Percentiles rank a stretch among this genome's conserved stretches.
Conservation (phyloP, 92 coral and sea anemone species). For the Porites rus region DNA sequence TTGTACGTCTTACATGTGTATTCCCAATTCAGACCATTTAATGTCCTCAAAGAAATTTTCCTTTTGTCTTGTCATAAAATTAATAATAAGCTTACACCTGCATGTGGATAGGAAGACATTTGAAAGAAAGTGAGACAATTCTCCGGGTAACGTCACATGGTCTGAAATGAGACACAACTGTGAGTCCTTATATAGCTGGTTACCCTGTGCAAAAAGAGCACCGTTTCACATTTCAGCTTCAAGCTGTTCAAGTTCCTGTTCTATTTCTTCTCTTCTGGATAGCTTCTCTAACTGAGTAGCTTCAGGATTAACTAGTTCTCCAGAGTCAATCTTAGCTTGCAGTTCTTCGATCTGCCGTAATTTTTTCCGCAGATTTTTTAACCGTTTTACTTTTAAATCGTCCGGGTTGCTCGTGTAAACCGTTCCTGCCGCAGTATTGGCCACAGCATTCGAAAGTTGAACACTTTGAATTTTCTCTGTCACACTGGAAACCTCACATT, state of each 20-base stretch:
- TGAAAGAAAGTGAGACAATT: too few relatives aligned
- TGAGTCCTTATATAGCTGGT: too few relatives aligned
- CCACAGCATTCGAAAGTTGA: conserved; percentile 43
- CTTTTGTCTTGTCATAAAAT: too few relatives aligned
- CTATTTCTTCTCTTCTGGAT: conserved; percentile 76
- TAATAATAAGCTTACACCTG: too few relatives aligned
- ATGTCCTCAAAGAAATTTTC: too few relatives aligned
- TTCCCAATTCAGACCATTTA: too few relatives aligned
- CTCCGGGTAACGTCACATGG: too few relatives aligned
- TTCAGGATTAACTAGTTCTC: conserved; percentile 83
- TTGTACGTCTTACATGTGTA: too few relatives aligned
- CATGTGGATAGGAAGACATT: too few relatives aligned
- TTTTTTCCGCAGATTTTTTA: conserved; percentile 92
- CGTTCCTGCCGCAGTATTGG: conserved; percentile 53
- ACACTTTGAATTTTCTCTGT: conserved; percentile 59
- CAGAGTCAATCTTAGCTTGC: conserved; percentile 89
- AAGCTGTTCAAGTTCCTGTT: conserved; percentile 78
- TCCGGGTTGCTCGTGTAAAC: conserved; percentile 76
- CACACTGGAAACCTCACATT: conserved; percentile 47
- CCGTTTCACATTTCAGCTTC: conserved; percentile 43
- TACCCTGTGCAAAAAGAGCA: background rate
- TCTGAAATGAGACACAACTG: too few relatives aligned
- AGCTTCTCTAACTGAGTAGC: conserved; percentile 87
- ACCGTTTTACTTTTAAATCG: conserved; percentile 78
- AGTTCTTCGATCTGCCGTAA: conserved; percentile 95